These are phyloP conservation scores for Chiloscyllium punctatum DNA, from an alignment of 2,797 vertebrate species.

Conservation along the genomic window DNA sequence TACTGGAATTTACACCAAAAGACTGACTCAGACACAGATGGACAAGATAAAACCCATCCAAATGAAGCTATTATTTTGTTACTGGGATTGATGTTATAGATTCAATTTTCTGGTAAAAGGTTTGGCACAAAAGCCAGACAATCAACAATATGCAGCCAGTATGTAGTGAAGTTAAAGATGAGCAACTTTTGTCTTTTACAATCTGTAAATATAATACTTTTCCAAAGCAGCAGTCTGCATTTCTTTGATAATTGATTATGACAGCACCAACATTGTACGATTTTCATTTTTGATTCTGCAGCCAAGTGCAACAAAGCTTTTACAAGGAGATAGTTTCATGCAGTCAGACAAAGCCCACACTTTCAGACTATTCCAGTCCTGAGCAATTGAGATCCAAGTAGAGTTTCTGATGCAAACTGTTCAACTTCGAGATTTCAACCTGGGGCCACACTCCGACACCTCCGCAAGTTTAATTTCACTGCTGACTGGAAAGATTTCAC, in stretches of 20 bases:
- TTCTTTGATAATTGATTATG: not conserved
- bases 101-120: not conserved
- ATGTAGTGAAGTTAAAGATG: not conserved
- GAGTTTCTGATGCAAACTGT: not conserved
- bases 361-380: not conserved
- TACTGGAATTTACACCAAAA: not conserved
- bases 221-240: not conserved
- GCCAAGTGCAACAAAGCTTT: not conserved
- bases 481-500: too few species aligned
- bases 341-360: not conserved
- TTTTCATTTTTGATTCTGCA: not conserved
- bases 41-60: not conserved
- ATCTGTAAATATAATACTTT: not conserved
- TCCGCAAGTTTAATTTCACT: not conserved
- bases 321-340: not conserved
- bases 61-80: not conserved
- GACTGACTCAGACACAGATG: not conserved
- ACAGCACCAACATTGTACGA: not conserved
- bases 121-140: not conserved
- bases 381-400: not conserved
- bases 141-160: not conserved
- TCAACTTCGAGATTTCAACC: not conserved
- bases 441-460: not conserved
- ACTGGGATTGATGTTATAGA: not conserved
- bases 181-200: not conserved